Conservation (phyloP, 2,113 vertebrate species). For the Heterotilapia buettikoferi region DNA sequence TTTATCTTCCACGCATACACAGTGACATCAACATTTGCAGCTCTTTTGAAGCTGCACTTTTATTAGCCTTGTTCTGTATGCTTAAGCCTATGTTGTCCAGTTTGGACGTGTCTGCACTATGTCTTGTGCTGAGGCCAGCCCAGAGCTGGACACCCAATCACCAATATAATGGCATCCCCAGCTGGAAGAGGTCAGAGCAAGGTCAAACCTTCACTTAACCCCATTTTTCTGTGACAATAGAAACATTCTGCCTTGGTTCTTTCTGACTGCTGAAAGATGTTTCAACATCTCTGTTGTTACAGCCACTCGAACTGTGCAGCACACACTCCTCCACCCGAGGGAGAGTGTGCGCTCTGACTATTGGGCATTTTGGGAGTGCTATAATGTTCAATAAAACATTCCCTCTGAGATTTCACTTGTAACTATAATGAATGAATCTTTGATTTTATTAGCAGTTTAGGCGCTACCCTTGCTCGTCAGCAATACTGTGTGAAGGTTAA, state of each 20-base stretch:
- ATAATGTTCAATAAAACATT: not conserved
- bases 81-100: not conserved
- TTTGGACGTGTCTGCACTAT: not conserved
- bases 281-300: slow-evolving; percentile 27
- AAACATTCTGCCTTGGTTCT: slow-evolving; percentile 37
- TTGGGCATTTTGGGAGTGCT: not conserved
- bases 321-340: not conserved
- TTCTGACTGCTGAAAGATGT: not conserved
- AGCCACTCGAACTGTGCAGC: slow-evolving; percentile 13
- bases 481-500: not conserved
- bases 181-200: slow-evolving; percentile 36
- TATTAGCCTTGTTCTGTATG: not conserved
- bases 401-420: not conserved
- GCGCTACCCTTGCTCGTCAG: not conserved
- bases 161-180: slow-evolving; percentile 39
- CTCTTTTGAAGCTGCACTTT: not conserved
- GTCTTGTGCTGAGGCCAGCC: not conserved
- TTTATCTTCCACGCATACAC: not conserved
- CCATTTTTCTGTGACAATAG: slow-evolving; percentile 15
- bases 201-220: slow-evolving; percentile 1
- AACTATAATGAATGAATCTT: not conserved
- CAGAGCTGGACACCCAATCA: slow-evolving; percentile 31
- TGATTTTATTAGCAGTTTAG: not conserved
- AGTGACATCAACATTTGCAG: not conserved
- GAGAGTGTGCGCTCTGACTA: not conserved